Evolutionary conservation across 2,888 invertebrate species (phyloP).

Genomic region (Drosophila tanythrix): DNA sequence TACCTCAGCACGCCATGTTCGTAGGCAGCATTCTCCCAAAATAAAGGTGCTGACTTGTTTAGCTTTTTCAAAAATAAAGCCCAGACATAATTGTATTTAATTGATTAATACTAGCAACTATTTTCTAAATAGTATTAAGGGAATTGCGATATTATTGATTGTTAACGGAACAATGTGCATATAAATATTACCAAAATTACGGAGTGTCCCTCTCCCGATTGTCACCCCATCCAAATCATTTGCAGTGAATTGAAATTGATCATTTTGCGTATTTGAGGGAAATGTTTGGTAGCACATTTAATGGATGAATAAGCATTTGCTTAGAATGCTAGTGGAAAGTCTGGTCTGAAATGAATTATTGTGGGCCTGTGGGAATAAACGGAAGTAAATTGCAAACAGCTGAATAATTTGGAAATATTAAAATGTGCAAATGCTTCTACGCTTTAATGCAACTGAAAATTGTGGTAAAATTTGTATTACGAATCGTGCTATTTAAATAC

Average conservation of each 20-base stretch:
- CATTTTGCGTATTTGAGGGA: constrained; percentile 77
- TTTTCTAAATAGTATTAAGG: not conserved
- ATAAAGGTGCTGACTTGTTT: not conserved
- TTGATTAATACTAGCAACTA: not conserved
- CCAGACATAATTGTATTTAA: not conserved
- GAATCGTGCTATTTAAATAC: constrained; percentile 15
- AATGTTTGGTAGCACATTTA: constrained; percentile 67
- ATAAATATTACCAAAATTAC: not conserved
- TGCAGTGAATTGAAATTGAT: constrained; percentile 79
- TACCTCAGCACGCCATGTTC: not conserved
- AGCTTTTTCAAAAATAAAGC: not conserved
- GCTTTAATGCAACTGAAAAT: constrained; percentile 24
- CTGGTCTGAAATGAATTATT: constrained; percentile 60
- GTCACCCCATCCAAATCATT: constrained; percentile 58
- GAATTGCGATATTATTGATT: not conserved
- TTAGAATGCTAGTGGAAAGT: constrained; percentile 16
- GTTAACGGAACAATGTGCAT: not conserved
- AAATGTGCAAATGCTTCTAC: constrained; percentile 23
- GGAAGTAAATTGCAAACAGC: constrained; percentile 4
- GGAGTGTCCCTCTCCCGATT: not conserved
- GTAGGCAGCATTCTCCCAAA: not conserved
- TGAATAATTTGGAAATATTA: constrained; percentile 26
- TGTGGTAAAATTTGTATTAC: not conserved
- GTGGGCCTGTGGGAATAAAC: constrained; percentile 42
- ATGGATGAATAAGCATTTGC: constrained; percentile 63